Percentiles rank a stretch among this genome's conserved stretches.
phyloP scores from a whole-genome alignment of 2,888 invertebrate species.

The Acronicta leporina region DNA sequence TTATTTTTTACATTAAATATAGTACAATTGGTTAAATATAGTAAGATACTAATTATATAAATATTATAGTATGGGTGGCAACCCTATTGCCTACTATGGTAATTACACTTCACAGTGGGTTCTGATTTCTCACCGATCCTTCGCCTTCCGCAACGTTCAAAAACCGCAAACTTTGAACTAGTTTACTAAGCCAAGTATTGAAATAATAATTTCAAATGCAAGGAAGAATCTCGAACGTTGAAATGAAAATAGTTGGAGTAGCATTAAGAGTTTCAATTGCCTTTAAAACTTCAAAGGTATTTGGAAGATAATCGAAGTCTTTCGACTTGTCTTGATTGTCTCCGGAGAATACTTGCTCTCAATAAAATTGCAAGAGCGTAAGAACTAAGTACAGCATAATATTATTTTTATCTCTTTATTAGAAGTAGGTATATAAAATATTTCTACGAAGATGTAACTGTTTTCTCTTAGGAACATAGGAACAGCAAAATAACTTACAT shows the following conservation, averaged over 20 bases:
- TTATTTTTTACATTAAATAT: no score
- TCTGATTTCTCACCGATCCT: slow-evolving; percentile 6
- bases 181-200: not conserved
- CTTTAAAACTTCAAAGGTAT: slow-evolving; percentile 5
- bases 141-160: not conserved
- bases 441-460: no score
- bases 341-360: no score
- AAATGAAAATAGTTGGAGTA: slow-evolving; percentile 26
- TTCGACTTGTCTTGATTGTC: not conserved
- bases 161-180: not conserved
- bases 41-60: no score
- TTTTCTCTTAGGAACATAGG: no score
- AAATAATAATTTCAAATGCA: slow-evolving; percentile 11
- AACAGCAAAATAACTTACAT: no score
- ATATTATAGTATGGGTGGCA: no score
- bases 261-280: not conserved
- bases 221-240: not conserved
- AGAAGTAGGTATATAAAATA: no score
- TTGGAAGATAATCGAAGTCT: not conserved
- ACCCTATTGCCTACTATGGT: not conserved
- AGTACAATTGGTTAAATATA: no score
- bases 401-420: no score
- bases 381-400: not conserved
- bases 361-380: no score
- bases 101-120: not conserved